phyloP scores from a whole-genome alignment of 1,140 invertebrate species.

The Psilanteris sp. region DNA sequence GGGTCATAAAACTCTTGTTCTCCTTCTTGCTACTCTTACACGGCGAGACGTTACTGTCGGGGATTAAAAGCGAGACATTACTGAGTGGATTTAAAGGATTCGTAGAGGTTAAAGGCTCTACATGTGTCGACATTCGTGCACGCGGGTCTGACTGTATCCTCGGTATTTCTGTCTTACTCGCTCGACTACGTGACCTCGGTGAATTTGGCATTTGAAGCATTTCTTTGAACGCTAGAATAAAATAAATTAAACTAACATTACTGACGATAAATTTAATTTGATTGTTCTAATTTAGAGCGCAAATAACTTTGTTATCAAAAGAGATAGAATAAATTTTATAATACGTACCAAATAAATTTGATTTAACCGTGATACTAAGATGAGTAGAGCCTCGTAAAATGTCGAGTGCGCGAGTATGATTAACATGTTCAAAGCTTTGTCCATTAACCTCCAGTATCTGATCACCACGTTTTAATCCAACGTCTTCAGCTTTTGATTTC shows the following conservation, averaged over 20 bases:
- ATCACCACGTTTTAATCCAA: slow-evolving; percentile 97
- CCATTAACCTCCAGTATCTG: slow-evolving; percentile 99
- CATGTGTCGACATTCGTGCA: slow-evolving; percentile 83
- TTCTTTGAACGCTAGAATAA: slow-evolving; percentile 85
- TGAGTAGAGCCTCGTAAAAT: slow-evolving; percentile 96
- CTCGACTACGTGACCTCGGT: slow-evolving; percentile 84
- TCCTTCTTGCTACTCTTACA: slow-evolving; percentile 84
- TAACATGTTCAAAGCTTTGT: slow-evolving; percentile 95
- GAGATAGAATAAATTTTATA: too few species aligned
- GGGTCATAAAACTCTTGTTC: slow-evolving; percentile 92
- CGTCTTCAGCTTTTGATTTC: slow-evolving; percentile 95
- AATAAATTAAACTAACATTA: not conserved
- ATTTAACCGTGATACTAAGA: slow-evolving; percentile 97
- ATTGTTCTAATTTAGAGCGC: too few species aligned
- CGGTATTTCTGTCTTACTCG: slow-evolving; percentile 81
- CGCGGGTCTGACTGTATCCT: slow-evolving; percentile 84
- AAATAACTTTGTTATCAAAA: too few species aligned
- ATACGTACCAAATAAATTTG: slow-evolving; percentile 90
- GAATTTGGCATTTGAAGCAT: slow-evolving; percentile 92
- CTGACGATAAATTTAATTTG: too few species aligned
- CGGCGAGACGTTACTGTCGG: slow-evolving; percentile 74
- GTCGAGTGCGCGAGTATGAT: slow-evolving; percentile 93
- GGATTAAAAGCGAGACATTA: slow-evolving; percentile 72
- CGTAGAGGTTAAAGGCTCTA: slow-evolving; percentile 75
- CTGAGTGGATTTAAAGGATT: slow-evolving; percentile 74